A percentile compares a stretch with the other conserved stretches of the same genome.
phyloP scores from a whole-genome alignment of 2,888 invertebrate genomes.

The Linnaemya vulpina region DNA sequence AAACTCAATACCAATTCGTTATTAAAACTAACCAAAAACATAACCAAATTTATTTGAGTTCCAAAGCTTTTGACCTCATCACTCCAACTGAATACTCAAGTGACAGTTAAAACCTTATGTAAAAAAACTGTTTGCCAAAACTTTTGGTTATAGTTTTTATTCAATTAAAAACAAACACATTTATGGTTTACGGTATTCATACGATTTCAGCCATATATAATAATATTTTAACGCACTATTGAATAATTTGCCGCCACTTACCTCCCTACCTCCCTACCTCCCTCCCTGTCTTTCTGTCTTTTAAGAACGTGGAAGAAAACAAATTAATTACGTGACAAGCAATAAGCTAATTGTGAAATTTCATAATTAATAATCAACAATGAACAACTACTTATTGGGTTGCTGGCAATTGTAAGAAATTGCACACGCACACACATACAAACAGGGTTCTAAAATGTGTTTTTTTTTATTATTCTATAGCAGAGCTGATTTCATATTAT shows the following conservation, averaged over 20 bases:
- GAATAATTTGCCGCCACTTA: conserved; percentile 22
- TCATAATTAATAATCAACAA: conserved; percentile 19
- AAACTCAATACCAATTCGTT: not conserved
- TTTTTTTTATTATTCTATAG: too few species aligned
- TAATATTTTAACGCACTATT: conserved; percentile 8
- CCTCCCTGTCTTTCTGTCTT: too few species aligned
- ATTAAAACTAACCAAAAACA: not conserved
- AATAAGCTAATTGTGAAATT: conserved; percentile 32
- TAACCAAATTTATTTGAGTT: conserved; percentile 14
- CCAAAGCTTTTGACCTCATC: conserved; percentile 39
- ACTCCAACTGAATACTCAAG: conserved; percentile 15
- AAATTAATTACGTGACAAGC: conserved; percentile 32
- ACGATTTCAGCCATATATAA: conserved; percentile 8
- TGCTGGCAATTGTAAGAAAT: not conserved
- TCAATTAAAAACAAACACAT: conserved; percentile 16
- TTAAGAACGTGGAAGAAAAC: not conserved
- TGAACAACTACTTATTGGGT: conserved; percentile 24
- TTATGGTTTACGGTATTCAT: not conserved
- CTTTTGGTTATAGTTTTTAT: conserved; percentile 18
- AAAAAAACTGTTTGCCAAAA: not conserved
- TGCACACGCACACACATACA: not conserved
- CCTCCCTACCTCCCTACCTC: too few species aligned
- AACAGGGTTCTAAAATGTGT: too few species aligned
- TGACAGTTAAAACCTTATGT: conserved; percentile 16
- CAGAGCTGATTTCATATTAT: not conserved